Base-by-base conservation (phyloP, 2,113 vertebrate species). In the Xiphorhynchus elegans region DNA sequence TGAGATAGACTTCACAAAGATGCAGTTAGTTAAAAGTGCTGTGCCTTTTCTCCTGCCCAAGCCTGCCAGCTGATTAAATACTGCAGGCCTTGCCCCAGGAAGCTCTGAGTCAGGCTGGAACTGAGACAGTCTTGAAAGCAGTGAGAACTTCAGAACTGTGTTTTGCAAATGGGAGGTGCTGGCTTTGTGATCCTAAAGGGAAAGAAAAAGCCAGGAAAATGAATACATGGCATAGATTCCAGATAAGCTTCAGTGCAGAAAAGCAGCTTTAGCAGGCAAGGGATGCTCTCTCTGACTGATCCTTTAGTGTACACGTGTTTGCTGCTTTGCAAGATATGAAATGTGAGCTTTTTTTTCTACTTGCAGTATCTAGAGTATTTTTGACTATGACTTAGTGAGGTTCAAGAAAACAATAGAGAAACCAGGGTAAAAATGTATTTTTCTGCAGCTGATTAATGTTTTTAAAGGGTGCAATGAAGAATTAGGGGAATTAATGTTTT, bases 311-410 rank as follows among this genome's bases (percentile, higher is more conserved):
- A 7, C 19, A 28, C 3, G 28, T 7, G 15, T 7, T 44, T 75
- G n/a, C 60, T 82, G 46, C 40, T 21, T 1, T 13, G n/a, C 31
- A 4, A 19, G 0, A 0, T 13, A 21, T 52, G 18, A 66, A 66
- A 62, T 19, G 10, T 44, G 52, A 25, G 16, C n/a, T 89, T 16
- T 63, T 56, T 29, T 84, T 26, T 17, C 14, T 37, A 1, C 35
- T 53, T 80, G 13, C 33, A 40, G 10, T 55, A n/a, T 26, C 24
- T 40, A 26, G 28, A 3, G 7, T 37, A 10, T 35, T 63, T 64
- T 68, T 68, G 37, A 13, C 6, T n/a, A 3, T 33, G 37, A 29
- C 26, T 29, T 35, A 50, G 15, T 33, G 14, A 76, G 74, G 40
- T 42, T 9, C 24, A 55, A 50, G 39, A n/a, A 67, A 82, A 31